Percentiles rank a stretch among this genome's conserved stretches.
Evolutionary conservation across 2,888 invertebrate genomes (phyloP).

Genomic region (Andrena bucephala): DNA sequence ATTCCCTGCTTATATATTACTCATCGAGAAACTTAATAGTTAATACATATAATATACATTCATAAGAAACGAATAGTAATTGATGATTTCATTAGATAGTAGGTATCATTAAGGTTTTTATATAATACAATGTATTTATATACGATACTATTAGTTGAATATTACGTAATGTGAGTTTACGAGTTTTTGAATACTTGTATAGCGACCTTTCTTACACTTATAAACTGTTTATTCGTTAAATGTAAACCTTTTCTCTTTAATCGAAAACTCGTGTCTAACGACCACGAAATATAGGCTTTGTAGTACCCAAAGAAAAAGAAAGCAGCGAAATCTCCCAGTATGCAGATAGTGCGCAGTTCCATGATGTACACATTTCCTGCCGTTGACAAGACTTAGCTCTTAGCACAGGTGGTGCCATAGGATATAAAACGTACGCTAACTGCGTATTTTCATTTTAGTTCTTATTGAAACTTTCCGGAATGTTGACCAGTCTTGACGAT

Average conservation of each 20-base stretch:
- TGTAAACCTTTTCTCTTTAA: neutral
- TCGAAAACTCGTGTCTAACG: neutral
- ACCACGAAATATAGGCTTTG: neutral
- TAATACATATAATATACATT: too few relatives aligned
- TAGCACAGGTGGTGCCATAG: slow-evolving; percentile 55
- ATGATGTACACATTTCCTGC: slow-evolving; percentile 71
- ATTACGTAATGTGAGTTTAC: too few relatives aligned
- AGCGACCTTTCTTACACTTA: too few relatives aligned
- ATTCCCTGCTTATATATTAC: too few relatives aligned
- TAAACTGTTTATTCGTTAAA: neutral
- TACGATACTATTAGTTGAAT: too few relatives aligned
- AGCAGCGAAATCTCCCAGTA: slow-evolving; percentile 58
- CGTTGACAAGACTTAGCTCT: slow-evolving; percentile 75
- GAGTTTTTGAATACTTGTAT: too few relatives aligned
- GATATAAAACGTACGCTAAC: slow-evolving; percentile 71
- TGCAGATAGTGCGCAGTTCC: slow-evolving; percentile 50
- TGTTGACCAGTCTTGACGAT: slow-evolving; percentile 43
- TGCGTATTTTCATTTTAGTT: slow-evolving; percentile 63
- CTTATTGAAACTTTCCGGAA: slow-evolving; percentile 47
- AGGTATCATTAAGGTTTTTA: too few relatives aligned
- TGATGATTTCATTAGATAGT: too few relatives aligned
- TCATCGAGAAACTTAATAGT: too few relatives aligned
- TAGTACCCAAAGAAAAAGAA: slow-evolving; percentile 51
- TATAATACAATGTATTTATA: too few relatives aligned
- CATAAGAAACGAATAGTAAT: too few relatives aligned